Base-by-base conservation (phyloP, 2,113 vertebrate genomes). In the Rhea pennata region DNA sequence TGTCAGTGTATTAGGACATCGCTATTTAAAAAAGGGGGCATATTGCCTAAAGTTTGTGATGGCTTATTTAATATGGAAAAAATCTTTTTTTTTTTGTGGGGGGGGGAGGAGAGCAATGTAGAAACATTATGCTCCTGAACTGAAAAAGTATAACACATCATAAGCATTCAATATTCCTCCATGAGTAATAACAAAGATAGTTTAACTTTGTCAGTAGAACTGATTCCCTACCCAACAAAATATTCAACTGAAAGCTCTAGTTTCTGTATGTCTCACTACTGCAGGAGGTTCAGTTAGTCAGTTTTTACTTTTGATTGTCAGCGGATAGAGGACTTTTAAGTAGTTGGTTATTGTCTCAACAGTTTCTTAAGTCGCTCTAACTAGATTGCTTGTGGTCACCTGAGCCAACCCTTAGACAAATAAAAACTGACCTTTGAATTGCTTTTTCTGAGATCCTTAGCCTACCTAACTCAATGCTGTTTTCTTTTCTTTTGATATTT, bases 241-340 rank as follows among this genome's bases (percentile, higher is more conserved):
- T 33, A 8, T 50, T 70, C 31, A 48, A 7, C 46, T 48, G 46
- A 48, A 48, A 5, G 21, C 31, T 83, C 17, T 0, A 0, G 1
- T 42, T 76, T 26, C 40, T 69, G 39, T 67, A n/a, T n/a, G 26
- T 46, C 31, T 87, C 1, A 0, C n/a, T 50, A 1, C 66, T 29
- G 50, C 42, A 27, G 44, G 22, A 56, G 40, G 4, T 44, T 42
- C 53, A 29, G 24, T 21, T 54, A 36, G 26, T 73, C 59, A 33
- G 3, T 36, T 70, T 61, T 61, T 17, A 22, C 12, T 70, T 65
- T 4, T n/a, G 29, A 21, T 54, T 81, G 69, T 77, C 1, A 0
- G 6, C 61, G 40, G 89, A 74, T 53, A 73, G 58, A 51, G 54
- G 42, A 62, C 0, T 0, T 76, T 74, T 46, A 42, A 64, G 13